A percentile compares a stretch with the other conserved stretches of the same genome.
These are phyloP conservation scores for Siniperca scherzeri DNA, from an alignment of 2,797 vertebrate species.

Conservation along the genomic window DNA sequence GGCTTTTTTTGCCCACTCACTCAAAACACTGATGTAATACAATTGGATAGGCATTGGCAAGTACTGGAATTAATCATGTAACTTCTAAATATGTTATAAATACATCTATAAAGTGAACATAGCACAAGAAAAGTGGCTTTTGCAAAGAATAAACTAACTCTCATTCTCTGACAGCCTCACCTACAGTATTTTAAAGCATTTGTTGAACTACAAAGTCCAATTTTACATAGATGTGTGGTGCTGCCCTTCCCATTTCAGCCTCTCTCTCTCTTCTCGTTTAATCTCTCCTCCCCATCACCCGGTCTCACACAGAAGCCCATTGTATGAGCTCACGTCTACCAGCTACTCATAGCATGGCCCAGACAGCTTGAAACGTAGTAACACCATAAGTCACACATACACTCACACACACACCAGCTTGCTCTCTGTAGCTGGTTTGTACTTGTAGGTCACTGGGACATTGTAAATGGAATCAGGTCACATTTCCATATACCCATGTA, in stretches of 20 bases:
- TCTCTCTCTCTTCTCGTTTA: conserved; percentile 19
- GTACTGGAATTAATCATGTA: conserved; percentile 16
- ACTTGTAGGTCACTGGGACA: conserved; percentile 62
- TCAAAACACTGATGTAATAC: conserved; percentile 40
- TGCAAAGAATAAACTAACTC: background rate
- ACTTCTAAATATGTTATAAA: conserved; percentile 1
- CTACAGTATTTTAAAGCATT: conserved; percentile 22
- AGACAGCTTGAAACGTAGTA: conserved; percentile 56
- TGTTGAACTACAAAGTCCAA: conserved; percentile 38
- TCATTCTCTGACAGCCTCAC: background rate
- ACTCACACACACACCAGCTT: conserved; percentile 14
- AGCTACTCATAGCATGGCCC: conserved; percentile 25
- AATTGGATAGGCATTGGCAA: background rate
- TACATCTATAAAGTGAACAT: background rate
- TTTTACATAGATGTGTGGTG: conserved; percentile 18
- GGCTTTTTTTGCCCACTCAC: conserved; percentile 9
- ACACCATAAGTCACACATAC: conserved; percentile 31
- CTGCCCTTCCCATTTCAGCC: conserved; percentile 22
- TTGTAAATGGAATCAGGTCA: conserved; percentile 51
- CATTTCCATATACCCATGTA: conserved; percentile 30
- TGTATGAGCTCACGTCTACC: conserved; percentile 69
- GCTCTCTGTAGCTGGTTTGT: conserved; percentile 32
- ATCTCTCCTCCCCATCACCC: conserved; percentile 53
- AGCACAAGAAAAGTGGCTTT: background rate
- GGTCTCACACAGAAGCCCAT: conserved; percentile 71